phyloP scores from a whole-genome alignment of 2,888 invertebrate species.

The Cataglyphis albicans region DNA sequence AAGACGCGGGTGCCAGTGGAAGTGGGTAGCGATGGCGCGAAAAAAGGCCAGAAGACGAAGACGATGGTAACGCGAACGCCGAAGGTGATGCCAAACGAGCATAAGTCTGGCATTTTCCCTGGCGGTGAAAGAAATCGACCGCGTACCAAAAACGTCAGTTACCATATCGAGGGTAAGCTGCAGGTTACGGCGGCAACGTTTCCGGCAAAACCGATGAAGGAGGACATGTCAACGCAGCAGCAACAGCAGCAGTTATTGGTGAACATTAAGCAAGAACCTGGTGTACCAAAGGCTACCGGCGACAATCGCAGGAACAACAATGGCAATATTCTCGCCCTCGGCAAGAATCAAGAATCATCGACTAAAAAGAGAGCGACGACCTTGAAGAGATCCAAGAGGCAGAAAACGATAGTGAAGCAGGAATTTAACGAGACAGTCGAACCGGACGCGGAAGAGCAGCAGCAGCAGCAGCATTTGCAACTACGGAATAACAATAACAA shows the following conservation, averaged over 20 bases:
- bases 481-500: conserved; percentile 43
- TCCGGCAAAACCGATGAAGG: conserved; percentile 80
- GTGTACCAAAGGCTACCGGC: conserved; percentile 64
- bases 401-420: conserved; percentile 75
- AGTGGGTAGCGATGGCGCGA: conserved; percentile 86
- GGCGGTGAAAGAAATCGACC: conserved; percentile 87
- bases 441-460: conserved; percentile 32
- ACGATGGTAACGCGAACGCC: conserved; percentile 88
- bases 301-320: conserved; percentile 82
- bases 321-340: conserved; percentile 74
- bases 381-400: conserved; percentile 69
- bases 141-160: conserved; percentile 89
- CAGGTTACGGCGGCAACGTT: conserved; percentile 87
- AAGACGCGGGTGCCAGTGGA: conserved; percentile 88
- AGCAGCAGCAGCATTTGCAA: background rate
- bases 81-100: conserved; percentile 83
- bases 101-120: conserved; percentile 84
- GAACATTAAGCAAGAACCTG: conserved; percentile 70
- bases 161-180: conserved; percentile 87
- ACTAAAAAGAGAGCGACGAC: conserved; percentile 70
- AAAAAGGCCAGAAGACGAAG: conserved; percentile 88
- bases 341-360: conserved; percentile 67
- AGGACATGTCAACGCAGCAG: conserved; percentile 61
- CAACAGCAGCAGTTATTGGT: conserved; percentile 39
- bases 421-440: conserved; percentile 72